Evolutionary conservation across 1,140 invertebrate genomes (phyloP).

Genomic region (Melanaphis sacchari): DNA sequence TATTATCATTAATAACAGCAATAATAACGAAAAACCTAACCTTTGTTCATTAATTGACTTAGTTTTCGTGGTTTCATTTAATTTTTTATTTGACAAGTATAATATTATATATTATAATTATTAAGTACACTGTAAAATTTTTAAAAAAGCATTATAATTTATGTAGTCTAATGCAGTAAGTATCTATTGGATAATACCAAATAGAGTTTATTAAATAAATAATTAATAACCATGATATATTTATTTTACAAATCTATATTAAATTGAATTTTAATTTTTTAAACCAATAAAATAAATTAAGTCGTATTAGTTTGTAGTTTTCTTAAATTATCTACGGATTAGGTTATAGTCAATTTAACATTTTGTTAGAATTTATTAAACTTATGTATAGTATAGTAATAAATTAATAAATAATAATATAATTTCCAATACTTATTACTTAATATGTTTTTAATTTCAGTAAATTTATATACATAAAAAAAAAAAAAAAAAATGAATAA

Average conservation of each 20-base stretch:
- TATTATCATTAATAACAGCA: background rate
- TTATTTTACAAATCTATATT: background rate
- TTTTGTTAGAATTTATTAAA: background rate
- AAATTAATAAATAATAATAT: background rate
- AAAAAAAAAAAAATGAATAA: background rate
- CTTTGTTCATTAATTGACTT: slow-evolving; percentile 17
- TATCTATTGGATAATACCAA: background rate
- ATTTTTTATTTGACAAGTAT: background rate
- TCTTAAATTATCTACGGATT: background rate
- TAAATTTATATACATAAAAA: background rate
- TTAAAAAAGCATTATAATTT: background rate
- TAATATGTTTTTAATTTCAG: background rate
- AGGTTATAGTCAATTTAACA: background rate
- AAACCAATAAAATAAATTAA: background rate
- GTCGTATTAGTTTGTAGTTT: background rate
- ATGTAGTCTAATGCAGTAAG: background rate
- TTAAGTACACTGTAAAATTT: background rate
- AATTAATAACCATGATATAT: background rate
- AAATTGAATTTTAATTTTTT: background rate
- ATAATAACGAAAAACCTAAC: background rate
- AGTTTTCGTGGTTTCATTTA: background rate
- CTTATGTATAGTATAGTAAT: no score
- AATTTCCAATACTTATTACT: background rate
- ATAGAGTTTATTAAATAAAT: slow-evolving; percentile 4
- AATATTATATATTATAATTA: background rate